Percentiles rank a stretch among this genome's conserved stretches.
These are phyloP conservation scores for Hartigia nigra DNA, from an alignment of 2,888 invertebrate species.

Conservation along the genomic window DNA sequence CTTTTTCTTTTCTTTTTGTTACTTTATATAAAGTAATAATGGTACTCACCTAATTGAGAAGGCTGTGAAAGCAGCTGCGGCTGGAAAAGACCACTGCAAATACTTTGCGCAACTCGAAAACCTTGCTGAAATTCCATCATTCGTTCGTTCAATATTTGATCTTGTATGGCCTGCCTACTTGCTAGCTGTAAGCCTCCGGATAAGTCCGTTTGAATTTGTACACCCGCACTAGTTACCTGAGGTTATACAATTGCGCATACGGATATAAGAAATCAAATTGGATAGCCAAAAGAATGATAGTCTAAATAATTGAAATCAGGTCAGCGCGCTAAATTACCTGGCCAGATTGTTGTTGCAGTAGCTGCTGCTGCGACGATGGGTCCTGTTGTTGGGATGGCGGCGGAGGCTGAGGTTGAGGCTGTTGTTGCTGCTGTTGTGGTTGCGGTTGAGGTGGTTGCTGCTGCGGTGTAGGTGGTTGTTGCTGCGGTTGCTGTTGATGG, in stretches of 20 bases:
- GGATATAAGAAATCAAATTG: neutral
- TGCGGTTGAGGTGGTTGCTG: slow-evolving; percentile 48
- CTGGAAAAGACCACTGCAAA: slow-evolving; percentile 44
- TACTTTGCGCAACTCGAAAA: slow-evolving; percentile 30
- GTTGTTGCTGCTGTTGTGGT: slow-evolving; percentile 40
- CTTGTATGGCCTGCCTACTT: slow-evolving; percentile 47
- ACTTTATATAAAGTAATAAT: neutral
- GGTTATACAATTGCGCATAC: neutral
- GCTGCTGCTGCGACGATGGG: slow-evolving; percentile 34
- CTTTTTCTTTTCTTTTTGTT: neutral
- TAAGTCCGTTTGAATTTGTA: slow-evolving; percentile 55
- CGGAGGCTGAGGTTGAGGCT: slow-evolving; percentile 6
- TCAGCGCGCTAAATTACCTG: slow-evolving; percentile 27
- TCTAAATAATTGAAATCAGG: neutral
- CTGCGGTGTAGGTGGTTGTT: slow-evolving; percentile 26
- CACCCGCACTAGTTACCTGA: slow-evolving; percentile 50
- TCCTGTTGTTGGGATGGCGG: slow-evolving; percentile 26
- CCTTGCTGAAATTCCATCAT: slow-evolving; percentile 47
- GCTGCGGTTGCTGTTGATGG: slow-evolving; percentile 44
- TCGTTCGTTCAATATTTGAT: slow-evolving; percentile 44
- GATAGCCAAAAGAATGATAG: slow-evolving; percentile 7
- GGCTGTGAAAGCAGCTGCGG: slow-evolving; percentile 54
- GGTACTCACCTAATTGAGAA: slow-evolving; percentile 51
- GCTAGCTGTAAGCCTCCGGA: slow-evolving; percentile 51
- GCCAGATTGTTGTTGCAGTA: slow-evolving; percentile 30